These are phyloP conservation scores for Dicyrtoma fusca DNA, from an alignment of 2,888 invertebrate genomes.

Conservation along the genomic window DNA sequence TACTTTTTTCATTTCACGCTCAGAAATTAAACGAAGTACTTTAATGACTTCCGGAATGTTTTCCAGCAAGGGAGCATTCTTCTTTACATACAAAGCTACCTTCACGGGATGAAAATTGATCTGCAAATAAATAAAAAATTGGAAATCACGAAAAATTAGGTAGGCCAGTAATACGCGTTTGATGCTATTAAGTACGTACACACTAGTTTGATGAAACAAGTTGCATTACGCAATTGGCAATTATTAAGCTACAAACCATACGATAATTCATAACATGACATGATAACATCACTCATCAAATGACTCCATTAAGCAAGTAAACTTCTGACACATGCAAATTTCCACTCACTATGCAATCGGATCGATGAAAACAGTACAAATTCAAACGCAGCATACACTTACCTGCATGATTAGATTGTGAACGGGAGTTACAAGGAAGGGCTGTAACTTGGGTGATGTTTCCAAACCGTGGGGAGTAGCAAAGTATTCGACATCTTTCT, in stretches of 20 bases:
- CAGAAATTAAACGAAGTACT: constrained; percentile 80
- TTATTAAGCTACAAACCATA: too few relatives aligned
- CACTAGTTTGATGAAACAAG: too few relatives aligned
- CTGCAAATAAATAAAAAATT: constrained; percentile 59
- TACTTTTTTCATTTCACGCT: constrained; percentile 76
- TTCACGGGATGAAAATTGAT: constrained; percentile 84
- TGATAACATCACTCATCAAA: too few relatives aligned
- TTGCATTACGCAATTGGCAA: too few relatives aligned
- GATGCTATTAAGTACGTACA: too few relatives aligned
- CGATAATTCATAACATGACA: too few relatives aligned
- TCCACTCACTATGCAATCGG: too few relatives aligned
- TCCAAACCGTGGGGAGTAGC: constrained; percentile 72
- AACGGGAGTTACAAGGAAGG: constrained; percentile 72
- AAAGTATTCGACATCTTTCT: constrained; percentile 79
- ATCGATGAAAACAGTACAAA: neutral
- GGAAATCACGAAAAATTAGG: too few relatives aligned
- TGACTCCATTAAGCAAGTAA: too few relatives aligned
- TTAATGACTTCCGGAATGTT: constrained; percentile 74
- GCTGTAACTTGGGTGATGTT: constrained; percentile 74
- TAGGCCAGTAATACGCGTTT: too few relatives aligned
- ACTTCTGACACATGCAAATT: too few relatives aligned
- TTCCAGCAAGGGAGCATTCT: constrained; percentile 71
- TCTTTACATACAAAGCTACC: constrained; percentile 77
- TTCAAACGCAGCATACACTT: constrained; percentile 55
- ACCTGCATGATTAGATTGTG: constrained; percentile 79